Percentiles rank a stretch among this genome's conserved stretches.
Evolutionary conservation across 2,797 vertebrate genomes (phyloP).

Genomic region (Girardinus metallicus): DNA sequence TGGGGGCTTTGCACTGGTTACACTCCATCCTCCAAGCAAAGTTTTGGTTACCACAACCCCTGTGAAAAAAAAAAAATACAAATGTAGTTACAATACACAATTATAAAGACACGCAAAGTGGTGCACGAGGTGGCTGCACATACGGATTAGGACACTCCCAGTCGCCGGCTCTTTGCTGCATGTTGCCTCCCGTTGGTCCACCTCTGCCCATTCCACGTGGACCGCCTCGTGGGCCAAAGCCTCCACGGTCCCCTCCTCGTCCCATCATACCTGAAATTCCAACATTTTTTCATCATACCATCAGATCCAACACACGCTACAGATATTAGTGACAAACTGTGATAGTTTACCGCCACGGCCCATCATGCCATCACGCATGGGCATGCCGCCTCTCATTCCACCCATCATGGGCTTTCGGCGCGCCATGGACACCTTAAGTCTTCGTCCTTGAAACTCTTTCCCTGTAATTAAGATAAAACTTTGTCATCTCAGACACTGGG

Average conservation of each 20-base stretch:
- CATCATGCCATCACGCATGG: conserved; percentile 91
- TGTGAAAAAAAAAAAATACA: conserved; percentile 35
- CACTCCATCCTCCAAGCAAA: conserved; percentile 99
- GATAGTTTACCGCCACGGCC: conserved; percentile 87
- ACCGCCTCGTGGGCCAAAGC: conserved; percentile 89
- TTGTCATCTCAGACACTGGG: no score
- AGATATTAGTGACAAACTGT: neutral
- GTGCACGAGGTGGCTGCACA: conserved; percentile 52
- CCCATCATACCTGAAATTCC: conserved; percentile 88
- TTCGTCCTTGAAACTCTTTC: conserved; percentile 94
- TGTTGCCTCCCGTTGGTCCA: conserved; percentile 91
- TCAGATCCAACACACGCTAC: neutral
- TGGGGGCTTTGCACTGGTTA: conserved; percentile 99
- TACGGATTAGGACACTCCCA: conserved; percentile 99
- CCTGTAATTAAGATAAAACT: conserved; percentile 73
- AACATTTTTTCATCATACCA: neutral
- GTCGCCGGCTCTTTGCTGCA: conserved; percentile 96
- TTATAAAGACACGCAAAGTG: neutral
- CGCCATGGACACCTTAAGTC: conserved; percentile 93
- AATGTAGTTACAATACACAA: neutral
- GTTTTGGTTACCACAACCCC: conserved; percentile 96
- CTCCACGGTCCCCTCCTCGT: conserved; percentile 92
- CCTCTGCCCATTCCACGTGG: conserved; percentile 89
- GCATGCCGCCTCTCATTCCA: conserved; percentile 91
- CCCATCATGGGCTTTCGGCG: conserved; percentile 94